These are phyloP conservation scores for Lamellibrachia luymesi DNA, from an alignment of 1,140 invertebrate species.

Conservation along the genomic window DNA sequence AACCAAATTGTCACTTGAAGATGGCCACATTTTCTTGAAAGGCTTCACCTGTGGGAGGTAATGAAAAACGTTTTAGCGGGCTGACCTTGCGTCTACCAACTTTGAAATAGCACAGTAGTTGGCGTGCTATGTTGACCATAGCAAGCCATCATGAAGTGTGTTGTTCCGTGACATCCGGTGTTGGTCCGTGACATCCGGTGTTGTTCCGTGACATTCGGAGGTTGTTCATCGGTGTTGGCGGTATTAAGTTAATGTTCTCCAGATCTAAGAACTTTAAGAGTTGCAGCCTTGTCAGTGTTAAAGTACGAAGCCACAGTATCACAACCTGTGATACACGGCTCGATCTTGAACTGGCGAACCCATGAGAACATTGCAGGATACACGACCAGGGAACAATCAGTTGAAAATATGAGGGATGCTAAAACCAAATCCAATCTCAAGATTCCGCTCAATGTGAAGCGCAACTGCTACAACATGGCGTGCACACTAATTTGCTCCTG, in stretches of 20 bases:
- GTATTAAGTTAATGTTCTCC: not conserved
- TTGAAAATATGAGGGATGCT: too few relatives aligned
- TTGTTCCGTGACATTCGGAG: too few relatives aligned
- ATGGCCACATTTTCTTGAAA: slow-evolving; percentile 8
- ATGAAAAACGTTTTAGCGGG: not conserved
- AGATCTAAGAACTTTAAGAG: not conserved
- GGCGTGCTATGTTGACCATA: not conserved
- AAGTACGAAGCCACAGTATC: too few relatives aligned
- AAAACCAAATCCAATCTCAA: too few relatives aligned
- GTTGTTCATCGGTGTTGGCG: not conserved
- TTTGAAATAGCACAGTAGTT: not conserved
- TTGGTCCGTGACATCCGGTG: too few relatives aligned
- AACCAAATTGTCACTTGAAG: not conserved
- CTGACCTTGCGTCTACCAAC: slow-evolving; percentile 6
- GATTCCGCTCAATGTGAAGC: too few relatives aligned
- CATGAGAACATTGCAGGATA: too few relatives aligned
- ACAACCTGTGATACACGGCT: not conserved
- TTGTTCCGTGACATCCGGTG: too few relatives aligned
- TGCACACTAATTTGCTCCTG: not conserved
- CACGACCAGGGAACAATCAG: too few relatives aligned
- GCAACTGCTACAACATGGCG: not conserved
- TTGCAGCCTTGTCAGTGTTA: not conserved
- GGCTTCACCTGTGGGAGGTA: slow-evolving; percentile 2
- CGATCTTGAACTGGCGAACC: too few relatives aligned
- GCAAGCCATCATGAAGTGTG: not conserved